Evolutionary conservation across 1,140 invertebrate genomes (phyloP).

Genomic region (Formica selysi): DNA sequence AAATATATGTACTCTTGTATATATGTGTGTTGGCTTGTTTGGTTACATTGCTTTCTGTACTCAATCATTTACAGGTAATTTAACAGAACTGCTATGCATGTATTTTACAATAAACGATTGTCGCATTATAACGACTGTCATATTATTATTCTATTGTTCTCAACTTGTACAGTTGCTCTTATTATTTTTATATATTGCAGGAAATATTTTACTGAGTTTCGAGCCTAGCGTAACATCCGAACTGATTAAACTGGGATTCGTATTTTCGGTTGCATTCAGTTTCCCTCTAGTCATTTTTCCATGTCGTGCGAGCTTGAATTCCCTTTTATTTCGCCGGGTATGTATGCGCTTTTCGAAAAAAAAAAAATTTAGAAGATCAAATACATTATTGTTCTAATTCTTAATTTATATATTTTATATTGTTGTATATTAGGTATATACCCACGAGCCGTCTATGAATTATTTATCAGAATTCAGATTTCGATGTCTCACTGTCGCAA

Average conservation of each 20-base stretch:
- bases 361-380: neutral
- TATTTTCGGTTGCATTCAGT: slow-evolving; percentile 97
- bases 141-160: slow-evolving; percentile 1
- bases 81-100: slow-evolving; percentile 12
- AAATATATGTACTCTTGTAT: slow-evolving; percentile 96
- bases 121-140: neutral
- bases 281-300: slow-evolving; percentile 99
- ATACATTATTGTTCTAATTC: neutral
- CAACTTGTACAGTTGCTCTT: neutral
- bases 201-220: slow-evolving; percentile 96
- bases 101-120: neutral
- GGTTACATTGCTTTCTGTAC: slow-evolving; percentile 97
- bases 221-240: slow-evolving; percentile 93
- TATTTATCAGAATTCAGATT: slow-evolving; percentile 94
- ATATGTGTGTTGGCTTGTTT: slow-evolving; percentile 96
- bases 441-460: slow-evolving; percentile 87
- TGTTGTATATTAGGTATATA: slow-evolving; percentile 81
- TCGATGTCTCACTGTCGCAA: slow-evolving; percentile 92
- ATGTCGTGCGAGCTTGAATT: slow-evolving; percentile 97
- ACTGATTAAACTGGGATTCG: slow-evolving; percentile 97
- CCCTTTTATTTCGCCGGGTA: slow-evolving; percentile 95
- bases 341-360: slow-evolving; percentile 64
- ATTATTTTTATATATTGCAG: slow-evolving; percentile 84
- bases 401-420: neutral
- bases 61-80: slow-evolving; percentile 90